Evolutionary conservation across 1,140 invertebrate genomes (phyloP).

Genomic region (Littorina saxatilis): DNA sequence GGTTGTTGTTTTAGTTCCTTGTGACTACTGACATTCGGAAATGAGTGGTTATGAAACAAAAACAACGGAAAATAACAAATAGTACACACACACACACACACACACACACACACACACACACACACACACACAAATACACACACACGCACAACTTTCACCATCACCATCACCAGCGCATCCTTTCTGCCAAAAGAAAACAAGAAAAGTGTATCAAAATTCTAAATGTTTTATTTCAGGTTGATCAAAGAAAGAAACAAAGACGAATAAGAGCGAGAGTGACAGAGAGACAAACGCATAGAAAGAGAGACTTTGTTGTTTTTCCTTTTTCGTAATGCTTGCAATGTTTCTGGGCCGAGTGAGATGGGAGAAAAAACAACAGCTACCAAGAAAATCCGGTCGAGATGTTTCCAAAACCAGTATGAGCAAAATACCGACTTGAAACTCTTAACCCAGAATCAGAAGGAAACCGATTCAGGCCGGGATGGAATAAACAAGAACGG

Average conservation of each 20-base stretch:
- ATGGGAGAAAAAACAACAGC: neutral
- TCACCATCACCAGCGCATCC: no score
- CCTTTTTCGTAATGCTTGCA: neutral
- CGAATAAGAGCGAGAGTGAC: constrained; percentile 32
- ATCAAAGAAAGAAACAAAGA: constrained; percentile 39
- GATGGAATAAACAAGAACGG: neutral
- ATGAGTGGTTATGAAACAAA: no score
- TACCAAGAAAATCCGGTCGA: constrained; percentile 8
- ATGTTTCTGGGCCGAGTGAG: constrained; percentile 19
- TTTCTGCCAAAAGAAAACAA: no score
- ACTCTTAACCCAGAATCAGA: neutral
- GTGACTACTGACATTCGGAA: no score
- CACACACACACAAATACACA: no score
- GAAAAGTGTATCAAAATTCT: constrained; percentile 26
- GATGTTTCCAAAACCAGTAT: neutral
- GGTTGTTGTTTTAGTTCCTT: no score
- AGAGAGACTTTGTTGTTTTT: neutral
- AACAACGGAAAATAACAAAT: no score
- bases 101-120: no score
- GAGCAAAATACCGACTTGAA: neutral
- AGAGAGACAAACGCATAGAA: constrained; percentile 20
- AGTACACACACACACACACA: no score
- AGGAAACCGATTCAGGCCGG: neutral
- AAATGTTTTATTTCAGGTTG: constrained; percentile 42
- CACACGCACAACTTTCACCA: no score